Conservation (phyloP, 2,888 invertebrate genomes). For the Nasonia oneida region DNA sequence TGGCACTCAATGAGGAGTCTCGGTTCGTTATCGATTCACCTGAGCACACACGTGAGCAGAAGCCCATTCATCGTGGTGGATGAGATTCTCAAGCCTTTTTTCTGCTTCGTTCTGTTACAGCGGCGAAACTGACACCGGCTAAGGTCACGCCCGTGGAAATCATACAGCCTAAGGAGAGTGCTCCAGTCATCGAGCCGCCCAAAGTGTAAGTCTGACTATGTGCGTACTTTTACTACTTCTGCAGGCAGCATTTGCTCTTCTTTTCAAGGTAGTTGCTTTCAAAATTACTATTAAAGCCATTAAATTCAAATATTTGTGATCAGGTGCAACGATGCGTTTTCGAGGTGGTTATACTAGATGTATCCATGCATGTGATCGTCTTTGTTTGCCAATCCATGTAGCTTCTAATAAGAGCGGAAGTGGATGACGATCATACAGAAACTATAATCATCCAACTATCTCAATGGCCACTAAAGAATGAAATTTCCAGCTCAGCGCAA, state of each 20-base stretch:
- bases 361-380: neutral
- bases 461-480: neutral
- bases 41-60: neutral
- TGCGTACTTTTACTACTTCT: neutral
- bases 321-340: neutral
- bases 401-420: too few species aligned
- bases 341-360: neutral
- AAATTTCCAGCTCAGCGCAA: neutral
- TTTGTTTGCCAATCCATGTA: neutral
- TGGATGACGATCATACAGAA: neutral
- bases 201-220: constrained; percentile 78
- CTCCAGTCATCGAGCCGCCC: constrained; percentile 70
- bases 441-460: neutral
- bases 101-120: constrained; percentile 68
- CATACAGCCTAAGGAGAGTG: constrained; percentile 73
- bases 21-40: neutral
- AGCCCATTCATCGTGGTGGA: neutral
- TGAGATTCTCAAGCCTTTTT: neutral
- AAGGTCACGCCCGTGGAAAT: constrained; percentile 76
- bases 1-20: neutral
- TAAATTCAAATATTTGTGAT: neutral
- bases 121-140: constrained; percentile 76
- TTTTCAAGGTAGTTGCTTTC: neutral
- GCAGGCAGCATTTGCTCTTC: neutral
- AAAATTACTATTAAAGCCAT: too few species aligned